Conservation (phyloP, 2,113 vertebrate species). For the Muntiacus reevesi region DNA sequence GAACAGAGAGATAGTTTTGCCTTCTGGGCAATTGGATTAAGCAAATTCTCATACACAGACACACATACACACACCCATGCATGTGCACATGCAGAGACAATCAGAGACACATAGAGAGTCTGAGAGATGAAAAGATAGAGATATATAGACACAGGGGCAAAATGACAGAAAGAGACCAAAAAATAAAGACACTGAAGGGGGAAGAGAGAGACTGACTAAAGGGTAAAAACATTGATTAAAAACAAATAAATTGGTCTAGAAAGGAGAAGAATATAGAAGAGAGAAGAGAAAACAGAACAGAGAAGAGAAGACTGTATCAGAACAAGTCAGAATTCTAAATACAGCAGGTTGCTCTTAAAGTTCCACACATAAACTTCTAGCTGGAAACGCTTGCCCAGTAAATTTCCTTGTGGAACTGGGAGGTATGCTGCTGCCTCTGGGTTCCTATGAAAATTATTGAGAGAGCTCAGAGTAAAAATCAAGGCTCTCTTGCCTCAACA, state of each 20-base stretch:
- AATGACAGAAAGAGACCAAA: neutral
- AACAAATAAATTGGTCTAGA: neutral
- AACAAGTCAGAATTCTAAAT: neutral
- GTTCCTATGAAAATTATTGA: neutral
- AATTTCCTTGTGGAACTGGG: neutral
- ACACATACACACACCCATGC: neutral
- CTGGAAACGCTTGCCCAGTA: neutral
- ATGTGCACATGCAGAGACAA: neutral
- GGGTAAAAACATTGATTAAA: neutral
- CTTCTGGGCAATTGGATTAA: neutral
- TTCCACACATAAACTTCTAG: neutral
- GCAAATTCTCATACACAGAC: neutral
- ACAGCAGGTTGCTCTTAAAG: neutral
- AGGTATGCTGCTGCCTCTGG: neutral
- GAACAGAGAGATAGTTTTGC: conserved; percentile 18
- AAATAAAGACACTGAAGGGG: neutral
- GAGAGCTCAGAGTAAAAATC: neutral
- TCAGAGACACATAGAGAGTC: neutral
- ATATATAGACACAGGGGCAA: neutral
- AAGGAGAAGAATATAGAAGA: neutral
- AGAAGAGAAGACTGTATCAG: neutral
- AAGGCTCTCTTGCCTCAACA: neutral
- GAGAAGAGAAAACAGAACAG: neutral
- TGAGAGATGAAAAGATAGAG: neutral
- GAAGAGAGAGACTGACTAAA: neutral